Percentiles rank a stretch among this genome's conserved stretches.
phyloP scores from a whole-genome alignment of 2,888 invertebrate genomes.

The Merodon equestris region DNA sequence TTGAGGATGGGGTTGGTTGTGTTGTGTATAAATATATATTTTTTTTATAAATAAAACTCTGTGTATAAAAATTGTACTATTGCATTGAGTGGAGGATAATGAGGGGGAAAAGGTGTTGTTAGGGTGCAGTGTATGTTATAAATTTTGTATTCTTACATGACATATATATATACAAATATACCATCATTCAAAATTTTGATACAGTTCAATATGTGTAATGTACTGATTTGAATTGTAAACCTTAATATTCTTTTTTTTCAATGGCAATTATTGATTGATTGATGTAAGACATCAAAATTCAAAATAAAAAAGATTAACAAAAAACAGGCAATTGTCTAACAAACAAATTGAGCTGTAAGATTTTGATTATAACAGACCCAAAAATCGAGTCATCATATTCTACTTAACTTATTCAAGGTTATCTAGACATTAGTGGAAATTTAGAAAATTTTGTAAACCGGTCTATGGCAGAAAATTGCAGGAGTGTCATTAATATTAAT shows the following conservation, averaged over 20 bases:
- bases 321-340: constrained; percentile 14
- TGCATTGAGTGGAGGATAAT: constrained; percentile 78
- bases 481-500: constrained; percentile 71
- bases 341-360: constrained; percentile 18
- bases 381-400: constrained; percentile 18
- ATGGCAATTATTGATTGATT: background rate
- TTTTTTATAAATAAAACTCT: constrained; percentile 75
- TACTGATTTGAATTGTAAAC: background rate
- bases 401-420: constrained; percentile 38
- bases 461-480: constrained; percentile 79
- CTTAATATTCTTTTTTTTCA: background rate
- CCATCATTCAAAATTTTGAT: constrained; percentile 65
- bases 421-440: constrained; percentile 73
- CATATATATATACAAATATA: constrained; percentile 67
- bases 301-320: constrained; percentile 45
- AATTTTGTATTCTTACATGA: constrained; percentile 69
- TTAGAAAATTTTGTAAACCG: constrained; percentile 79
- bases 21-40: constrained; percentile 76
- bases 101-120: constrained; percentile 42
- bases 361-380: constrained; percentile 46
- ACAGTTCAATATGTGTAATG: background rate
- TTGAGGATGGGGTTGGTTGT: constrained; percentile 60
- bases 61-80: constrained; percentile 78
- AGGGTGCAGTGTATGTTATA: constrained; percentile 53
- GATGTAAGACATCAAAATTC: constrained; percentile 41